Evolutionary conservation across 2,113 vertebrate species (phyloP), one percentile per base, ranked within the genome.

Genomic region (Dipodomys stephensi): DNA sequence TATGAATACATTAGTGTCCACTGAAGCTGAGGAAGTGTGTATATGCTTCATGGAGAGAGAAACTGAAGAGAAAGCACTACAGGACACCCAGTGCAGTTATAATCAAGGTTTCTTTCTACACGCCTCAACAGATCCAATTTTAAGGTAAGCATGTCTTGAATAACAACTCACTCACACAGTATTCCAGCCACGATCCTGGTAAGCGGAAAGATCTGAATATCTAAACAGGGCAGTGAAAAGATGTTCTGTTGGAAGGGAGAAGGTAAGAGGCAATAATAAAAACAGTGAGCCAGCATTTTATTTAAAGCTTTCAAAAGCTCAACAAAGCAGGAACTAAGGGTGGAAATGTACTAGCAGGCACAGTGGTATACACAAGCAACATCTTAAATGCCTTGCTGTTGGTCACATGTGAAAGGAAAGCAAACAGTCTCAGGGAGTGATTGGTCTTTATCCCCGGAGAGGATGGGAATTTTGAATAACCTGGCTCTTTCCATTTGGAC

Each of bases 221-320:
- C 49, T 60, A n/a, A 62, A 73, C 7, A 64, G 30, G n/a, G 27
- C 16, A 46, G 49, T 13, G 16, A n/a, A 6, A 28, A 72, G 49
- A 10, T 27, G 22, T 19, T 49, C 16, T 7, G 3, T 16, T 28
- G 7, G 7, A 10, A 20, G 13, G 12, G 27, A 78, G 4, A 8
- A 74, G 32, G 27, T 65, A n/a, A 91, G 7, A 78, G 62, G 27
- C 30, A 84, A 84, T 35, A 69, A 77, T n/a, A 88, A 79, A 81
- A 94, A 73, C 44, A 83, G 13, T 78, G 35, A 92, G 16, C 3
- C 78, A 67, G 71, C 35, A 86, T 28, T 76, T 92, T 87, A 23
- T 68, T 86, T 80, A 27, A 88, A 87, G n/a, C 12, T 65, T 39
- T 93, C 53, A 72, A 28, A 87, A 93, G 46, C 62, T 92, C 22